These are phyloP conservation scores for Semibalanus balanoides DNA, from an alignment of 1,140 invertebrate species.

Conservation along the genomic window DNA sequence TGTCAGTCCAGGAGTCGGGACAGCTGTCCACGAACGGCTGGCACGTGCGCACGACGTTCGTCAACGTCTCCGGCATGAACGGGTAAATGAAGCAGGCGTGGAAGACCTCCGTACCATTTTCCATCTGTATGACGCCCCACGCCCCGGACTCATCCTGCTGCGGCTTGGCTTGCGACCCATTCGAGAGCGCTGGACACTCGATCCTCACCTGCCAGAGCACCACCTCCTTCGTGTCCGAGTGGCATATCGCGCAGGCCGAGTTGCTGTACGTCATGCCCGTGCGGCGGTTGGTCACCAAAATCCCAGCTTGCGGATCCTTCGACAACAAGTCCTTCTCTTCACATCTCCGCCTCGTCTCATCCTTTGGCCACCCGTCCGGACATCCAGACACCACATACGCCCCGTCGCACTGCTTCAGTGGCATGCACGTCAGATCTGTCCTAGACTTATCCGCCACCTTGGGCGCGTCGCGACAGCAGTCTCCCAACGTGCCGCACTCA, in stretches of 20 bases:
- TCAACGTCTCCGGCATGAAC: constrained; percentile 26
- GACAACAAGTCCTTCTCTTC: neutral
- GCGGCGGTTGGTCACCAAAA: constrained; percentile 32
- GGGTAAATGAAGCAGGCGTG: constrained; percentile 11
- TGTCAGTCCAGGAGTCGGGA: constrained; percentile 26
- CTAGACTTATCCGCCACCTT: too few relatives aligned
- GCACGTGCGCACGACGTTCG: constrained; percentile 24
- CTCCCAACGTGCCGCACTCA: neutral
- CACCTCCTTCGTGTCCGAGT: constrained; percentile 27
- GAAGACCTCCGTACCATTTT: constrained; percentile 22
- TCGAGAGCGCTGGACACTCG: constrained; percentile 25
- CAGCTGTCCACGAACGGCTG: constrained; percentile 25
- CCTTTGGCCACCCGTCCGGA: neutral
- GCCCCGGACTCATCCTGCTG: constrained; percentile 11
- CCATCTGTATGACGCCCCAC: constrained; percentile 23
- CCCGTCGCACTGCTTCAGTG: neutral
- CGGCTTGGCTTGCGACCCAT: constrained; percentile 18
- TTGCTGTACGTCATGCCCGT: constrained; percentile 39
- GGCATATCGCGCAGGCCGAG: constrained; percentile 40
- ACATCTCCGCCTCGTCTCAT: neutral
- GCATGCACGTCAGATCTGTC: neutral
- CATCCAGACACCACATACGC: neutral
- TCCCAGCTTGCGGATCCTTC: constrained; percentile 29
- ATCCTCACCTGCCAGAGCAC: constrained; percentile 33
- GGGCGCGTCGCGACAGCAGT: neutral